Percentiles rank a stretch among this genome's conserved stretches.
Conservation (phyloP, 1,140 invertebrate genomes). For the Hydropsyche tenuis region DNA sequence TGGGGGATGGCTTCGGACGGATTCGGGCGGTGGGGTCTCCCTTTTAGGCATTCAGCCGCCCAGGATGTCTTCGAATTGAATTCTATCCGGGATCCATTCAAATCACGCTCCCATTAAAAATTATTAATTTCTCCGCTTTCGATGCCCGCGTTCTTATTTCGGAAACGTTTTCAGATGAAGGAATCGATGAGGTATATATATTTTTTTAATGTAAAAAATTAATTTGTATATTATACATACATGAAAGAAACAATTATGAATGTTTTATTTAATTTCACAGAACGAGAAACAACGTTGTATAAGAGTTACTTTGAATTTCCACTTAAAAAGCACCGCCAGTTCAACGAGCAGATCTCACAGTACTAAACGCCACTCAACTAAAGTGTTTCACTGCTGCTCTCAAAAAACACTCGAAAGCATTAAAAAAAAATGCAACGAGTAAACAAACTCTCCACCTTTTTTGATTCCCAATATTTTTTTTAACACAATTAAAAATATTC, state of each 20-base stretch:
- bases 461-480: not conserved
- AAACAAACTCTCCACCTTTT: not conserved
- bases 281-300: too few species aligned
- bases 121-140: constrained; percentile 8
- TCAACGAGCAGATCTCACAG: not conserved
- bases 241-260: too few species aligned
- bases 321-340: not conserved
- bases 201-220: too few species aligned
- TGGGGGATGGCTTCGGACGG: not conserved
- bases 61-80: constrained; percentile 16
- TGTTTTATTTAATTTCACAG: too few species aligned
- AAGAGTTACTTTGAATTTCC: constrained; percentile 7
- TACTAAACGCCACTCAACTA: not conserved
- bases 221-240: too few species aligned
- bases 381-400: not conserved
- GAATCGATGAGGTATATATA: too few species aligned
- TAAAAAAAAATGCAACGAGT: not conserved
- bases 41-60: not conserved
- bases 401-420: not conserved
- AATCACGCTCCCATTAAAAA: constrained; percentile 22
- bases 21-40: not conserved
- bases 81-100: constrained; percentile 14
- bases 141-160: too few species aligned
- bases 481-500: too few species aligned
- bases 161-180: too few species aligned